Evolutionary conservation across 2,113 vertebrate species (phyloP), one percentile per base, ranked within the genome.

Genomic region (Struthio camelus): DNA sequence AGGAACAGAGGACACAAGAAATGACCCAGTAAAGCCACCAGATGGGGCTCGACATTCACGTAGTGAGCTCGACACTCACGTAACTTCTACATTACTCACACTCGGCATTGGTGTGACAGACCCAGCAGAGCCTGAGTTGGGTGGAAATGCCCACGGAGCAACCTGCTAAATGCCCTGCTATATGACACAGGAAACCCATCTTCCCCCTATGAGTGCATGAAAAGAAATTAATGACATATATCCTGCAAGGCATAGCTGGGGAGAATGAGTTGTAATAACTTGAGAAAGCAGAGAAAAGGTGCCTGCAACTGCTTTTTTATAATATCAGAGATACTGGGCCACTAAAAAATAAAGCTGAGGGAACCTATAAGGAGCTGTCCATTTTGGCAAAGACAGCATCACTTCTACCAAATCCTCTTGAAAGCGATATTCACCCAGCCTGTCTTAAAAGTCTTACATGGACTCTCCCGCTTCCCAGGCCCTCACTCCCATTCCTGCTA

Each of bases 21-120:
- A 54, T 56, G 51, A 79, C 10, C 3, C 56, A 20, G 44, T 28
- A 46, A 67, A 79, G 78, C 96, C 97, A 77, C 95, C 94, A 97
- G 97, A 81, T 96, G 97, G 97, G 85, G 92, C 94, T 96, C 96
- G 20, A 28, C 75, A 44, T 94, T 65, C 64, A 72, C 24, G 34
- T 15, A 19, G 54, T 24, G 46, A 16, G n/a, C 65, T 58, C 56
- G 18, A 58, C 28, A 32, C 58, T 58, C 44, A 51, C 30, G 51
- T 36, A 42, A 51, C 30, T 5, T 67, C 59, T 16, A 7, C 10
- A 8, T 24, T 87, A 4, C 76, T 13, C 93, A 54, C 58, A 58
- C 3, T 53, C 36, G 48, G 85, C 78, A 61, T 78, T 23, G 78
- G 40, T 72, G 81, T 58, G 90, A 85, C 82, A 93, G 8, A 85